Base-by-base conservation (phyloP, 2,113 vertebrate species). In the Callospermophilus lateralis region DNA sequence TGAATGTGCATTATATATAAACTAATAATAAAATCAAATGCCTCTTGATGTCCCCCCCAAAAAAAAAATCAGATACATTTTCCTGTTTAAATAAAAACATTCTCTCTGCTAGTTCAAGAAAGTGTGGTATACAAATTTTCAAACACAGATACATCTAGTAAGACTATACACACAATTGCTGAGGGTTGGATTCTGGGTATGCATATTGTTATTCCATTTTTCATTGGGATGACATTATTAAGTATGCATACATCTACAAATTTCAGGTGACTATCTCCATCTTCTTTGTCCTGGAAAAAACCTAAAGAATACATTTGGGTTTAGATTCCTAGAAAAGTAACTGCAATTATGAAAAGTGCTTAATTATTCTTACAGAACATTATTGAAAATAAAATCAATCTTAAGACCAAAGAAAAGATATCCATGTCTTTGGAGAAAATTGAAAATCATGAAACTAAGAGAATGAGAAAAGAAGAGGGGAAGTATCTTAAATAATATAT, bases 371-470 rank as follows among this genome's bases (percentile, higher is more conserved):
- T 89, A 15, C 26, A 26, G 19, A 85, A 78, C 3, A 81, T 24
- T 58, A 42, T 53, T 42, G 42, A 42, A 42, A 42, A 42, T 4
- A 42, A 42, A 42, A 42, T 80, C 34, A 16, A 4, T 92, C 51
- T 94, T 96, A 13, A 80, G 58, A 76, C 32, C 51, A 58, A 79
- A 89, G 37, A 79, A 73, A 89, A 80, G 37, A 81, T 16, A 68
- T 85, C 19, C 65, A 93, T 88, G 63, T 58, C 42, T 74, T 13
- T 92, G 32, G 3, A 96, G 53, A 88, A 85, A 95, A 94, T 72
- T 86, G 19, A 92, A 96, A 94, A 81, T 78, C 10, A 63, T 77
- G 28, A 85, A 78, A 95, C 20, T 65, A 81, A 94, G 24, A 83
- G 24, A 88, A 95, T 34, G 30, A 3, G 24, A 63, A 89, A 95